Evolutionary conservation across 2,797 vertebrate species (phyloP).

Genomic region (Lateolabrax maculatus): DNA sequence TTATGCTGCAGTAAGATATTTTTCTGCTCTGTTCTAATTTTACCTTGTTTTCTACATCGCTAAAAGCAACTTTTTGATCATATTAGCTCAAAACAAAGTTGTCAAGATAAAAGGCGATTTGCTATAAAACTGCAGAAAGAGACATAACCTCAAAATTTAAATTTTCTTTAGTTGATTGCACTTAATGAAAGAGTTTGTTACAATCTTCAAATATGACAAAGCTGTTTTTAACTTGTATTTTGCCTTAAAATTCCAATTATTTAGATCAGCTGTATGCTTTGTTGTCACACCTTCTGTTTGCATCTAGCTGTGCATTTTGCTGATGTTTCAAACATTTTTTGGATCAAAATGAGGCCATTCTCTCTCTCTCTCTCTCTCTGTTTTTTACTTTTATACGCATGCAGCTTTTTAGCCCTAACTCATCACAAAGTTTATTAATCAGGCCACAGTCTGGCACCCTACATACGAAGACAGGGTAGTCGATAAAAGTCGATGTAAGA

Average conservation of each 20-base stretch:
- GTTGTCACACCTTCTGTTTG: background rate
- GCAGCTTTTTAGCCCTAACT: background rate
- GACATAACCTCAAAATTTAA: background rate
- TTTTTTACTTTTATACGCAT: background rate
- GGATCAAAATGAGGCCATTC: background rate
- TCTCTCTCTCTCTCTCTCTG: too few species aligned
- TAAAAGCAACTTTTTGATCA: too few species aligned
- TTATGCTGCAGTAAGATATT: background rate
- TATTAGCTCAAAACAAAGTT: slow-evolving; percentile 6
- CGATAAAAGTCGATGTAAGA: slow-evolving; percentile 12
- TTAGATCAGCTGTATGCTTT: background rate
- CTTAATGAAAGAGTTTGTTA: background rate
- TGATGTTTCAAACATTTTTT: slow-evolving; percentile 2
- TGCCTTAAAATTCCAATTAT: background rate
- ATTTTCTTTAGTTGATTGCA: background rate
- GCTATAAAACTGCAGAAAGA: background rate
- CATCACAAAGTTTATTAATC: slow-evolving; percentile 22
- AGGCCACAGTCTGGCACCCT: slow-evolving; percentile 5
- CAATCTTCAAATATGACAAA: background rate
- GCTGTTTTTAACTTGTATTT: background rate
- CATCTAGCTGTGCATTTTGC: background rate
- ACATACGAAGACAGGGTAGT: slow-evolving; percentile 20
- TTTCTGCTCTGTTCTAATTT: background rate
- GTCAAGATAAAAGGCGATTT: background rate
- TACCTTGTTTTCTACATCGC: too few species aligned